Evolutionary conservation across 2,888 invertebrate genomes (phyloP), one percentile per base, ranked within the genome.

Genomic region (Phaedon cochleariae): DNA sequence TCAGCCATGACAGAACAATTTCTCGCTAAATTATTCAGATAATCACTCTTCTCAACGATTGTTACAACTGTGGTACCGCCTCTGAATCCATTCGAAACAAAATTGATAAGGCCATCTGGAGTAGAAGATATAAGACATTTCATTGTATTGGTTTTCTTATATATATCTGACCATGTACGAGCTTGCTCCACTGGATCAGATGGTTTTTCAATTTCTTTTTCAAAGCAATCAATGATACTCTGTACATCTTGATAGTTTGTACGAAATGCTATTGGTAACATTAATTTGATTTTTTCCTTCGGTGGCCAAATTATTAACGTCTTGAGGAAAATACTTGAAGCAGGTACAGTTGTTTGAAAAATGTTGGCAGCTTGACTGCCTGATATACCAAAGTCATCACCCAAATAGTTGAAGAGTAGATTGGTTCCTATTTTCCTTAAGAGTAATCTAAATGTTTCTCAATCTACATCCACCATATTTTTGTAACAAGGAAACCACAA

Each of bases 141-240:
- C 1, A 61, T 1, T 12, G 65, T 57, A 37, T 64, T 55, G n/a
- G 46, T 17, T 17, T 48, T 60, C 48, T 65, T 57, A 20, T 65
- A 65, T n/a, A n/a, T n/a, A 1, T 57, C 12, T 18, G 65, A 65
- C 58, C 69, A 69, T 17, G 62, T 64, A 2, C 53, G 45, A 17
- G 70, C 21, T 57, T 71, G 67, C n/a, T 65, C 18, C 0, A 64
- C 12, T 9, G 70, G 53, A 9, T 63, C 49, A n/a, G 59, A 59
- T 18, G 70, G 66, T 31, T 68, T 70, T 64, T 66, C 31, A 21
- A 68, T 60, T 17, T 64, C 48, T 31, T 65, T 70, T 48, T 65
- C 70, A n/a, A 68, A 48, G 37, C 68, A 66, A 58, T 70, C 64
- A 37, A 70, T 70, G 9, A 68, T 70, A 9, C 34, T 59, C 12